Evolutionary conservation across 2,797 vertebrate genomes (phyloP).

Genomic region (Poecile montanus): DNA sequence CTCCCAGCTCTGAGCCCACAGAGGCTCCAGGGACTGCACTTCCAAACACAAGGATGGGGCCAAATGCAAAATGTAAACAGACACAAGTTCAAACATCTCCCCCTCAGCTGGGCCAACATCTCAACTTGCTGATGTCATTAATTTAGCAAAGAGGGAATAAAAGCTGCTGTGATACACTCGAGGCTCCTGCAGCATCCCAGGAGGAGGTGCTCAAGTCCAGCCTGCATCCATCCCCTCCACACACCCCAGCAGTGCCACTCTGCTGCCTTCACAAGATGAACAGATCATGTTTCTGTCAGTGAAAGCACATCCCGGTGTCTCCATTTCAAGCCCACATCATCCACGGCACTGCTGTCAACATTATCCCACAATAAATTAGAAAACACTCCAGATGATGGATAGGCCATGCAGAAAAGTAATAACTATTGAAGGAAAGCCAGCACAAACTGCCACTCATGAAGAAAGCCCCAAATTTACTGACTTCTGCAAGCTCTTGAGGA

Average conservation of each 20-base stretch:
- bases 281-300: constrained; percentile 27
- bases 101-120: background rate
- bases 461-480: constrained; percentile 48
- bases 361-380: constrained; percentile 63
- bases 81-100: background rate
- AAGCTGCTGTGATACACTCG: background rate
- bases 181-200: background rate
- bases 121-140: background rate
- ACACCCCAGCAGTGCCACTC: background rate
- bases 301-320: constrained; percentile 40
- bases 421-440: constrained; percentile 31
- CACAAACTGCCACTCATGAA: background rate
- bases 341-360: constrained; percentile 38
- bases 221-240: background rate
- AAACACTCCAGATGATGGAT: constrained; percentile 48
- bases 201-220: background rate
- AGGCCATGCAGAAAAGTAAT: constrained; percentile 48
- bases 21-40: background rate
- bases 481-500: constrained; percentile 36
- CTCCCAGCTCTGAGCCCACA: background rate
- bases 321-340: constrained; percentile 18
- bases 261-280: background rate
- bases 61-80: background rate
- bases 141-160: background rate
- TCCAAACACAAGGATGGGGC: background rate